Evolutionary conservation across 2,888 invertebrate species (phyloP).

Genomic region (Lycocerus yunnanus): DNA sequence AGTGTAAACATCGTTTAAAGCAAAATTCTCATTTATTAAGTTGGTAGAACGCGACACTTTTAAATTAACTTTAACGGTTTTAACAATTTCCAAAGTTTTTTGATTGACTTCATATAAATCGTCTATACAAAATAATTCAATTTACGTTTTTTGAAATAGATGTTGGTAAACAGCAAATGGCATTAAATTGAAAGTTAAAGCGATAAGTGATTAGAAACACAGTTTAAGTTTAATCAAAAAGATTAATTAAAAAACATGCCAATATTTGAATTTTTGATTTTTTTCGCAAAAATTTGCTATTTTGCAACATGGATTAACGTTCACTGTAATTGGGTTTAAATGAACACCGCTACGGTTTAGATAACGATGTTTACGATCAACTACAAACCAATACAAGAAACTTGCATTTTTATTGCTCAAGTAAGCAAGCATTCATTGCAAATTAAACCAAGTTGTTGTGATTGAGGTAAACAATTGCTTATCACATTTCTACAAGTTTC

Average conservation of each 20-base stretch:
- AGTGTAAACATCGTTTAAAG: neutral
- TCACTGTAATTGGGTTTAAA: neutral
- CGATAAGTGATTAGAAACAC: neutral
- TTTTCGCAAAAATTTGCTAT: neutral
- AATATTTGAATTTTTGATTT: neutral
- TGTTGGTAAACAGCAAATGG: neutral
- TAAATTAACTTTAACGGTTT: neutral
- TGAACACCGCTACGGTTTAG: neutral
- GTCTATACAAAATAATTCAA: neutral
- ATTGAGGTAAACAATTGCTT: neutral
- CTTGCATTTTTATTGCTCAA: neutral
- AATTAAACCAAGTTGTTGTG: neutral
- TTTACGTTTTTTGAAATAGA: neutral
- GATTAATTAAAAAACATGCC: neutral
- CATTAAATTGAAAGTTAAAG: neutral
- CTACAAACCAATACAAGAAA: neutral
- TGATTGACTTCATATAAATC: neutral
- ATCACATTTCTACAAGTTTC: neutral
- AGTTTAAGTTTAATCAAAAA: neutral
- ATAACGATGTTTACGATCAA: neutral
- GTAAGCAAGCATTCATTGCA: neutral
- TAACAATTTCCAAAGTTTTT: neutral
- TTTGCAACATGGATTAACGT: neutral
- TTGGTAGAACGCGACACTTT: neutral
- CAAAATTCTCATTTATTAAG: neutral